Base-by-base conservation (phyloP, 2,797 vertebrate species). In the Numenius phaeopus region DNA sequence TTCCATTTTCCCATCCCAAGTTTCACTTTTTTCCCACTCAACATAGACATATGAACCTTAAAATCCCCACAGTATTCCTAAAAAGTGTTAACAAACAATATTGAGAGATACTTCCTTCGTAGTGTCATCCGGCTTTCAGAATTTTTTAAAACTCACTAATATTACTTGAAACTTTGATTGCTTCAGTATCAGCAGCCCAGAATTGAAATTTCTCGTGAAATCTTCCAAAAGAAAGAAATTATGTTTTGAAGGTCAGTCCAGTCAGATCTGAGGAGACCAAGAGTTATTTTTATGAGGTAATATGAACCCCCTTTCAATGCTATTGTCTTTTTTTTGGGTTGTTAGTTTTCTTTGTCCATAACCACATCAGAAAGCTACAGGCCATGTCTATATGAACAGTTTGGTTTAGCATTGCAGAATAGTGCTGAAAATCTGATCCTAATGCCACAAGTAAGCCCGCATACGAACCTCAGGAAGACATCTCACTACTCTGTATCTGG, bases 351-450 rank as follows among this genome's bases (percentile, higher is more conserved):
- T 64, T 90, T 86, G 29, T 40, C 52, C 11, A 11, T 54, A 42
- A 27, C 10, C 21, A 39, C 7, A 54, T 46, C 21, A 76, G 65
- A 81, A 94, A 81, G 8, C 12, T 55, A 32, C 10, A 64, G n/a
- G 4, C 4, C 0, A 0, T 64, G 15, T 37, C 44, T 58, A 1
- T 10, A 8, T 2, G 5, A 42, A 11, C 14, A 32, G 4, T 20
- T 46, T 1, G 1, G 49, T 55, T 87, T 59, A 71, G 8, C 16
- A 49, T 8, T 81, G 55, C 52, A 90, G 5, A 11, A 12, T 3
- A 54, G 12, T 19, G 37, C 8, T 71, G 37, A 29, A 91, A 94
- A 87, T 47, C 39, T 21, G 11, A n/a, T 69, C 24, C 42, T 70
- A 54, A 24, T 0, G 0, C 6, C 4, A 4, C 16, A 73, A 87